A percentile compares a stretch with the other conserved stretches of the same genome.
These are phyloP conservation scores for Papilio protenor DNA, from an alignment of 2,888 invertebrate genomes.

Conservation along the genomic window DNA sequence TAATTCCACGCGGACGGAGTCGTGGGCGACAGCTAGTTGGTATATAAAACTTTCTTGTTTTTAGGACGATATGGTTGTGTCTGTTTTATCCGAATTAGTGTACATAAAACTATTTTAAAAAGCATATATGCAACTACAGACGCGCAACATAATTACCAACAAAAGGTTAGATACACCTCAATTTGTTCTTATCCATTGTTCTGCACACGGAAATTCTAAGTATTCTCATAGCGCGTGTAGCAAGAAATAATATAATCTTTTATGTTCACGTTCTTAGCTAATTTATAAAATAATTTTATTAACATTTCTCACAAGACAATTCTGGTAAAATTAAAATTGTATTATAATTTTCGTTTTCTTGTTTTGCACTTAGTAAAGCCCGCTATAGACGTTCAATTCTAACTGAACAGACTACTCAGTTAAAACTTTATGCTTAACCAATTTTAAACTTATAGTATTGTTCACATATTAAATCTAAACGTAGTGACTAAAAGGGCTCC, in stretches of 20 bases:
- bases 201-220: background rate
- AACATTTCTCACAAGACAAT: background rate
- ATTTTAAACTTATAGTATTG: no score
- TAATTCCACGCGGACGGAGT: no score
- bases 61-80: no score
- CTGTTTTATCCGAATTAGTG: background rate
- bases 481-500: no score
- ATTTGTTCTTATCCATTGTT: background rate
- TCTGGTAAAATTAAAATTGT: background rate
- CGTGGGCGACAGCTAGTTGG: no score
- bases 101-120: background rate
- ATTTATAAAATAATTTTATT: background rate
- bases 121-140: background rate
- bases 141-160: background rate
- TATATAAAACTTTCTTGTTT: no score
- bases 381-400: no score
- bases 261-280: background rate
- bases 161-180: background rate
- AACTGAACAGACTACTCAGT: no score
- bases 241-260: background rate
- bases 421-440: no score
- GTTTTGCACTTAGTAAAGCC: no score
- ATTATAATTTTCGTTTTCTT: background rate
- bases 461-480: no score
- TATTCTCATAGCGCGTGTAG: background rate